Conservation (phyloP, 2,888 invertebrate species). For the Eupsilia transversa region DNA sequence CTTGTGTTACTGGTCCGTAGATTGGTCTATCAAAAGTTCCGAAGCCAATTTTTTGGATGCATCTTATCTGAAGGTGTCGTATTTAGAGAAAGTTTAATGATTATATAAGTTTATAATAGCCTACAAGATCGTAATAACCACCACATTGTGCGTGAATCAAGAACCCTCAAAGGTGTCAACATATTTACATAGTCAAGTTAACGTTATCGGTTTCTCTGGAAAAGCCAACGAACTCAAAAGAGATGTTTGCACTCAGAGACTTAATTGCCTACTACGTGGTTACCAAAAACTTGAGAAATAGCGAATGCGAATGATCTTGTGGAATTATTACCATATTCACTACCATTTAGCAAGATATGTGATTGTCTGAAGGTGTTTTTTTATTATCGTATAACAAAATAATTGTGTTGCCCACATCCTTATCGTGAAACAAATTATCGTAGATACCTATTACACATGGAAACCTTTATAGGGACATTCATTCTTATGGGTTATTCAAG, state of each 20-base stretch:
- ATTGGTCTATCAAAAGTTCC: conserved; percentile 13
- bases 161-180: not conserved
- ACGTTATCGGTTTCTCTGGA: not conserved
- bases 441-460: conserved; percentile 23
- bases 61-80: not conserved
- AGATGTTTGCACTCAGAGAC: not conserved
- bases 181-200: not conserved
- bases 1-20: conserved; percentile 22
- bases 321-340: not conserved
- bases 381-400: conserved; percentile 30
- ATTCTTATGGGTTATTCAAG: conserved; percentile 42
- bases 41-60: not conserved
- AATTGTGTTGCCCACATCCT: conserved; percentile 11
- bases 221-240: not conserved
- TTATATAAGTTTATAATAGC: not conserved
- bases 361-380: conserved; percentile 7
- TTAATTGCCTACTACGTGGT: not conserved
- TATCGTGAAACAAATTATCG: conserved; percentile 37
- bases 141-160: not conserved
- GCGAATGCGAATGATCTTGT: not conserved
- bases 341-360: not conserved
- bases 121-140: not conserved
- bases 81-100: not conserved
- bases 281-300: not conserved
- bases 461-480: conserved; percentile 38